These are phyloP conservation scores for Acrossocheilus wenchowensis DNA, from an alignment of 2,797 vertebrate genomes.

Conservation along the genomic window DNA sequence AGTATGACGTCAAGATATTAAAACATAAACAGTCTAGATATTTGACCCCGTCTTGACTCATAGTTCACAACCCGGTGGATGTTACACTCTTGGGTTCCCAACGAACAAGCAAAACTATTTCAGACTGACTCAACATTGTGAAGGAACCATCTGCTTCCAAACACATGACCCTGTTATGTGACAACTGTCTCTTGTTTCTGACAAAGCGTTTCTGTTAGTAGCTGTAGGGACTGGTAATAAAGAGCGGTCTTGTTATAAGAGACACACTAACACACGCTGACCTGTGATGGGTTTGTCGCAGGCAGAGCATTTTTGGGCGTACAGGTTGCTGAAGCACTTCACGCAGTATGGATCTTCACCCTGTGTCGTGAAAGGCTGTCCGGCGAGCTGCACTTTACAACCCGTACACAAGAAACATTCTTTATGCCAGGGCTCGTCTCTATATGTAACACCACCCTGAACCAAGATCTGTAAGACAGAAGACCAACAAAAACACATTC, in stretches of 20 bases:
- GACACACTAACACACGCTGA: slow-evolving; percentile 65
- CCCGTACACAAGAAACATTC: slow-evolving; percentile 93
- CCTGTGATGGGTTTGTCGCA: slow-evolving; percentile 95
- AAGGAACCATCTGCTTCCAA: not conserved
- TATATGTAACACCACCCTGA: slow-evolving; percentile 94
- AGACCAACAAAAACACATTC: not conserved
- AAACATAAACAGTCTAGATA: not conserved
- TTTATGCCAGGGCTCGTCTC: slow-evolving; percentile 93
- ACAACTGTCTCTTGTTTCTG: not conserved
- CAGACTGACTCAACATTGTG: not conserved
- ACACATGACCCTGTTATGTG: slow-evolving; percentile 16
- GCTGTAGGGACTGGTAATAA: not conserved
- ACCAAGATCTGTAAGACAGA: slow-evolving; percentile 82
- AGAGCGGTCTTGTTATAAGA: not conserved
- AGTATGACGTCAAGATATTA: not conserved
- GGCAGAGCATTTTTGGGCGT: slow-evolving; percentile 91
- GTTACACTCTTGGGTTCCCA: not conserved
- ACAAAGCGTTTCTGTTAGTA: slow-evolving; percentile 28
- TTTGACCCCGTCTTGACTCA: not conserved
- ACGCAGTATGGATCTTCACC: slow-evolving; percentile 92
- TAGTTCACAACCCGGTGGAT: not conserved
- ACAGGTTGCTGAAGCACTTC: slow-evolving; percentile 93
- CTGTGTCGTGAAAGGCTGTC: slow-evolving; percentile 94
- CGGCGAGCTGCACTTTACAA: slow-evolving; percentile 87
- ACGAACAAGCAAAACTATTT: not conserved